These are phyloP conservation scores for Pseudoatta argentina DNA, from an alignment of 1,140 invertebrate genomes.

Conservation along the genomic window DNA sequence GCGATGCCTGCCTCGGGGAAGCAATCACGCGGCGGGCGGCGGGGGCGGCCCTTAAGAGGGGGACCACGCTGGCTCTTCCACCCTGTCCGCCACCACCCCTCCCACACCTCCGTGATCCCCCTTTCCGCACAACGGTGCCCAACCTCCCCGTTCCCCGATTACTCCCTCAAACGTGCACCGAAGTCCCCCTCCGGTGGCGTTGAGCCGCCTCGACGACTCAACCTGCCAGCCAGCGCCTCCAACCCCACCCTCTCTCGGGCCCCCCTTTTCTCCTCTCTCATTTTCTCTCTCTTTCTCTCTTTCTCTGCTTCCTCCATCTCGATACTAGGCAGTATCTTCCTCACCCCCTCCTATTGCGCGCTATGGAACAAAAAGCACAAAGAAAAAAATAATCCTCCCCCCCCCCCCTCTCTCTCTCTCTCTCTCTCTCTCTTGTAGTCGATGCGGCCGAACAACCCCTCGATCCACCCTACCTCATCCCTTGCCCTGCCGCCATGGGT, in stretches of 20 bases:
- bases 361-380: neutral
- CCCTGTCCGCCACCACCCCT: conserved; percentile 57
- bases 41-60: conserved; percentile 81
- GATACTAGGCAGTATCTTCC: conserved; percentile 54
- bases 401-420: conserved; percentile 18
- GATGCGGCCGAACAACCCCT: conserved; percentile 44
- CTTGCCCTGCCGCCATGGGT: conserved; percentile 71
- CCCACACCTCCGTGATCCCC: conserved; percentile 60
- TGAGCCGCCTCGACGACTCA: conserved; percentile 76
- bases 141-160: conserved; percentile 27
- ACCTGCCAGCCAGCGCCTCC: conserved; percentile 77
- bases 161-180: conserved; percentile 55
- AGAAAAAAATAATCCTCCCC: conserved; percentile 46
- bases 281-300: neutral
- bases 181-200: conserved; percentile 73
- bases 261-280: conserved; percentile 49
- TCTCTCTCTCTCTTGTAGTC: conserved; percentile 33
- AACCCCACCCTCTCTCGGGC: conserved; percentile 59
- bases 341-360: conserved; percentile 58
- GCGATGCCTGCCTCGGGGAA: conserved; percentile 85
- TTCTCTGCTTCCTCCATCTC: conserved; percentile 45
- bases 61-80: conserved; percentile 74
- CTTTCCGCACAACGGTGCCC: conserved; percentile 53
- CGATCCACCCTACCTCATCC: conserved; percentile 62
- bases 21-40: conserved; percentile 84